Percentiles rank a stretch among this genome's conserved stretches.
phyloP scores from a whole-genome alignment of 2,888 invertebrate species.

The Mylabris sibirica region DNA sequence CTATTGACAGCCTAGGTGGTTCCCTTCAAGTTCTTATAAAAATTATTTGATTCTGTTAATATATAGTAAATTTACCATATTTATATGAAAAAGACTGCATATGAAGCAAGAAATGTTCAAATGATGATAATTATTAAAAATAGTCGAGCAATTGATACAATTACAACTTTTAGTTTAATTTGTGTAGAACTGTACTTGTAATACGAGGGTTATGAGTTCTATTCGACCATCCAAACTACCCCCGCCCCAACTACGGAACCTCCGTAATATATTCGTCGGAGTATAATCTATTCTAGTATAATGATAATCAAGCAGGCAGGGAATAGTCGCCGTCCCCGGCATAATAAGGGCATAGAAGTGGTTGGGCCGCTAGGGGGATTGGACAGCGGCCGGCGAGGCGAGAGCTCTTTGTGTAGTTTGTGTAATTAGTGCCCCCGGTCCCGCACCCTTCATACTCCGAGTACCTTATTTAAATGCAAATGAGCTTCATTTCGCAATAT shows the following conservation, averaged over 20 bases:
- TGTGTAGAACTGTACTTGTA: background rate
- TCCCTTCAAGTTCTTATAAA: no score
- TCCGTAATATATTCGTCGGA: conserved; percentile 49
- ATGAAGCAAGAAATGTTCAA: no score
- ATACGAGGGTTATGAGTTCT: conserved; percentile 6
- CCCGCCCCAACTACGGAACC: conserved; percentile 16
- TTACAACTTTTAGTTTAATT: background rate
- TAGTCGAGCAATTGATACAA: background rate
- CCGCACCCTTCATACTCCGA: conserved; percentile 52
- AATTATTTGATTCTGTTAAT: no score
- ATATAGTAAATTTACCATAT: no score
- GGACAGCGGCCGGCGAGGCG: conserved; percentile 62
- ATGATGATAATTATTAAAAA: background rate
- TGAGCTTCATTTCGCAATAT: conserved; percentile 90
- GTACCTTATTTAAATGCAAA: conserved; percentile 88
- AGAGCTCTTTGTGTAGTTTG: conserved; percentile 65
- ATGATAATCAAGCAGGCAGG: conserved; percentile 60
- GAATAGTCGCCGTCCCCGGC: conserved; percentile 55
- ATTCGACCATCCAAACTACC: background rate
- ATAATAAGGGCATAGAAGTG: conserved; percentile 53
- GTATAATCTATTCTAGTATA: conserved; percentile 61
- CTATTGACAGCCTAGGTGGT: no score
- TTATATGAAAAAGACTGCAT: no score
- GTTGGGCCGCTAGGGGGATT: conserved; percentile 44
- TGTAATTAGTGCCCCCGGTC: conserved; percentile 61